These are phyloP conservation scores for Volucella zonaria DNA, from an alignment of 2,888 invertebrate genomes.

Conservation along the genomic window DNA sequence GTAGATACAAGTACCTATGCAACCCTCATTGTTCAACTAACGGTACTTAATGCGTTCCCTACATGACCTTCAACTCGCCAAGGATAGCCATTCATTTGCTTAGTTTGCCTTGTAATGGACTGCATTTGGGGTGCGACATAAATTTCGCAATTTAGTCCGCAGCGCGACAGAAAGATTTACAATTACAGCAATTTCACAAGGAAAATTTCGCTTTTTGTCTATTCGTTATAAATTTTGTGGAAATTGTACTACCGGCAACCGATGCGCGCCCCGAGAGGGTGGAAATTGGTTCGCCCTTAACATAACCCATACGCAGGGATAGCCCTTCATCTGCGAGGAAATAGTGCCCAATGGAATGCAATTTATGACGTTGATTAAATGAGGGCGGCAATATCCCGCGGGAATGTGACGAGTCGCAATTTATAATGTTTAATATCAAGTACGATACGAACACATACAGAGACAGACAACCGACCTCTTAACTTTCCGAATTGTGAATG, in stretches of 20 bases:
- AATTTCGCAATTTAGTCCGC: conserved; percentile 43
- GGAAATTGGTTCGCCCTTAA: conserved; percentile 14
- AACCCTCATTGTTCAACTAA: not conserved
- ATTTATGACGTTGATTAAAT: conserved; percentile 71
- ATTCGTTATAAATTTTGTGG: conserved; percentile 41
- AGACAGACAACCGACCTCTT: not conserved
- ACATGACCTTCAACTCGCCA: not conserved
- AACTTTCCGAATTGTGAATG: not conserved
- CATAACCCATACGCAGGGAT: not conserved
- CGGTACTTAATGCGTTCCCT: not conserved
- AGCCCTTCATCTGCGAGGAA: not conserved
- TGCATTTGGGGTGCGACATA: conserved; percentile 40
- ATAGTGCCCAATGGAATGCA: conserved; percentile 38
- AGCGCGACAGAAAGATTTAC: conserved; percentile 48
- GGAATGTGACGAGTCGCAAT: conserved; percentile 49
- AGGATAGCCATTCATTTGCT: conserved; percentile 16
- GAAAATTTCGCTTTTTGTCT: conserved; percentile 46
- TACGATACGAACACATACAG: conserved; percentile 1
- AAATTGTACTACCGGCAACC: conserved; percentile 18
- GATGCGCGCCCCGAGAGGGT: not conserved
- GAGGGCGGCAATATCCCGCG: conserved; percentile 29
- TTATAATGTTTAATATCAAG: conserved; percentile 61
- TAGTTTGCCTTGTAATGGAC: conserved; percentile 29
- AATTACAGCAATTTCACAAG: conserved; percentile 43
- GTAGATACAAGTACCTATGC: not conserved